Conservation (phyloP, 2,113 vertebrate genomes). For the Tauraco erythrolophus region DNA sequence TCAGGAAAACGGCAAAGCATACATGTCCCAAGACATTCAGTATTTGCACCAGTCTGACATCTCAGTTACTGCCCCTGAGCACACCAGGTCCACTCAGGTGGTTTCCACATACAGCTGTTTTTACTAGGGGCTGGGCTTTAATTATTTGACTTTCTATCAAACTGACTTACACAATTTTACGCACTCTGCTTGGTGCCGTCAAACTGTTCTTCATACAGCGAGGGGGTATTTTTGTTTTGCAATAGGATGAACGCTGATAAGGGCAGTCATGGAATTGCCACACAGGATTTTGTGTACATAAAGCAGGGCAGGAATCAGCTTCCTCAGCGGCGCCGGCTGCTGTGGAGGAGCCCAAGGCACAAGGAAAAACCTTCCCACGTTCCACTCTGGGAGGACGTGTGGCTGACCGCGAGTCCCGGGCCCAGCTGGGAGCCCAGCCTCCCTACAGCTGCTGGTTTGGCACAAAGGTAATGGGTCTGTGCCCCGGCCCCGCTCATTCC, state of each 20-base stretch:
- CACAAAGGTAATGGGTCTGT: not conserved
- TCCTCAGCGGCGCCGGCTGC: not conserved
- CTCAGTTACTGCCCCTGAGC: not conserved
- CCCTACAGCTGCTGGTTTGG: not conserved
- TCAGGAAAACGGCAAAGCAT: not conserved
- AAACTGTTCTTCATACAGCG: not conserved
- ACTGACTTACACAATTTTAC: not conserved
- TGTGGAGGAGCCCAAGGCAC: not conserved
- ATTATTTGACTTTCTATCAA: not conserved
- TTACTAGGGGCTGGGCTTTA: not conserved
- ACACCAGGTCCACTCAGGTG: not conserved
- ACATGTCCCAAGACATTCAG: not conserved
- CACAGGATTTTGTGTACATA: not conserved
- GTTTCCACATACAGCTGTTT: not conserved
- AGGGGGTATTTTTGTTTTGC: not conserved
- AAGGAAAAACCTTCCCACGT: rapidly evolving
- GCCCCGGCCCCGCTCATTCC: not conserved
- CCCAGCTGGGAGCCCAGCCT: not conserved
- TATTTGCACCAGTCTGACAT: not conserved
- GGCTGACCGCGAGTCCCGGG: rapidly evolving
- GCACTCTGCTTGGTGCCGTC: not conserved
- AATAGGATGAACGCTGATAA: rapidly evolving
- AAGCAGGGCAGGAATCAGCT: too few relatives aligned
- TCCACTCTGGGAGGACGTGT: rapidly evolving
- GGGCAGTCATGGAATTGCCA: rapidly evolving